Percentiles rank a stretch among this genome's conserved stretches.
Evolutionary conservation across 1,140 invertebrate species (phyloP).

Genomic region (Drosophila navojoa): DNA sequence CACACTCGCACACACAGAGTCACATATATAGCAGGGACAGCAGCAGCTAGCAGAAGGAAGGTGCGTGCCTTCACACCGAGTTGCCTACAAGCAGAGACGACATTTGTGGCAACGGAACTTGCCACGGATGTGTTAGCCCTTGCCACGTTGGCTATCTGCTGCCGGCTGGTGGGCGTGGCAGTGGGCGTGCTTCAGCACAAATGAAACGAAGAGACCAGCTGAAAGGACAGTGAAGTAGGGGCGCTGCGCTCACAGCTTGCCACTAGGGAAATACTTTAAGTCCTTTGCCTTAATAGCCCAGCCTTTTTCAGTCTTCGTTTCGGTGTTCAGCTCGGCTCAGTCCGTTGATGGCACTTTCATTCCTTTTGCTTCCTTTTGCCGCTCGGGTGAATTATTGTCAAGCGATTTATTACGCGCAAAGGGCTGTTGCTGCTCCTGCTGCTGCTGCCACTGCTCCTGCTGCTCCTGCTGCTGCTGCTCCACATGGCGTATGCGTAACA

Average conservation of each 20-base stretch:
- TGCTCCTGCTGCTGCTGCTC: conserved; percentile 9
- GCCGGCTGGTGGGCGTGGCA: conserved; percentile 13
- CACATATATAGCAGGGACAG: not conserved
- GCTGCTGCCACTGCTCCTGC: not conserved
- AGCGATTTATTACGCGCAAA: conserved; percentile 68
- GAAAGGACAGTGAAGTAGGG: not conserved
- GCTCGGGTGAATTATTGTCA: conserved; percentile 70
- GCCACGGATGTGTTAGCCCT: conserved; percentile 44
- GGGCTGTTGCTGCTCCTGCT: conserved; percentile 33
- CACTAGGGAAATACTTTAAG: conserved; percentile 73
- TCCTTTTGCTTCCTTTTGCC: conserved; percentile 15
- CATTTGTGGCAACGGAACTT: conserved; percentile 50
- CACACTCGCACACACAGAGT: conserved; percentile 8
- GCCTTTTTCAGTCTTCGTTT: conserved; percentile 46
- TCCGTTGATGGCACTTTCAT: conserved; percentile 19
- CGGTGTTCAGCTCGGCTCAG: not conserved
- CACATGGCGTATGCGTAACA: conserved; percentile 78
- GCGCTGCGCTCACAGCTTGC: conserved; percentile 33
- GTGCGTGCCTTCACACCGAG: conserved; percentile 35
- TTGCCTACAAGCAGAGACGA: conserved; percentile 52
- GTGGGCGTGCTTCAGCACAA: too few species aligned
- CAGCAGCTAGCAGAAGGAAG: conserved; percentile 5
- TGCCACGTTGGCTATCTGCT: conserved; percentile 19
- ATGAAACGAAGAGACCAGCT: conserved; percentile 8
- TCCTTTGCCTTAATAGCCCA: conserved; percentile 71